These are phyloP conservation scores for Carassius gibelio DNA, from an alignment of 2,113 vertebrate genomes.

Conservation along the genomic window DNA sequence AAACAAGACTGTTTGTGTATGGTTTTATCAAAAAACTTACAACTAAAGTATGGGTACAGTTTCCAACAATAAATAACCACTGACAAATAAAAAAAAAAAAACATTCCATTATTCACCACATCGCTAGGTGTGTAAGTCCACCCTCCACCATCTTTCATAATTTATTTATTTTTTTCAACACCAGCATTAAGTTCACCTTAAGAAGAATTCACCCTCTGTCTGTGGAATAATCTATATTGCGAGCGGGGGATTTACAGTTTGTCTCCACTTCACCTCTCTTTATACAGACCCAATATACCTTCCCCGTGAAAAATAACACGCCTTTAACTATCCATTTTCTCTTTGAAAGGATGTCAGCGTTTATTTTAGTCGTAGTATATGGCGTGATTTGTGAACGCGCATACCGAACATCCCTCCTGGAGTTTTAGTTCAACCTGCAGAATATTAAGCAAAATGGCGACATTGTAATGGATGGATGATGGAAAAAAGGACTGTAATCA, in stretches of 20 bases:
- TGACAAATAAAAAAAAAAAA: neutral
- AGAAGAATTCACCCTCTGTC: slow-evolving; percentile 59
- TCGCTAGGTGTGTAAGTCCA: slow-evolving; percentile 47
- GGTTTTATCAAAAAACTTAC: neutral
- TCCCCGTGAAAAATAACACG: neutral
- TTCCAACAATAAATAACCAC: neutral
- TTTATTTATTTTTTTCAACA: slow-evolving; percentile 22
- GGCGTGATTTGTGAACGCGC: neutral
- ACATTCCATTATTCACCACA: slow-evolving; percentile 22
- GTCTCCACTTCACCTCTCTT: neutral
- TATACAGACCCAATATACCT: neutral
- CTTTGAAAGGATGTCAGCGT: neutral
- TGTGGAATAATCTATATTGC: slow-evolving; percentile 63
- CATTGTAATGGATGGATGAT: slow-evolving; percentile 63
- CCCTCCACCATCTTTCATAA: slow-evolving; percentile 47
- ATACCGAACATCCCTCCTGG: slow-evolving; percentile 53
- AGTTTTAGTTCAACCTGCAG: slow-evolving; percentile 68
- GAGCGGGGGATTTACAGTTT: slow-evolving; percentile 44
- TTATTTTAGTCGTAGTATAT: neutral
- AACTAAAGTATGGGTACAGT: neutral
- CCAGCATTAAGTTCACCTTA: slow-evolving; percentile 56
- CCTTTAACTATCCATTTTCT: fast-evolving
- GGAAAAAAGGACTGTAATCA: slow-evolving; percentile 59
- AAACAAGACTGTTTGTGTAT: too few species aligned
- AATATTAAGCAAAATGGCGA: slow-evolving; percentile 74